Base-by-base conservation (phyloP, 2,888 invertebrate genomes). In the Nipponacmea schrenckii region DNA sequence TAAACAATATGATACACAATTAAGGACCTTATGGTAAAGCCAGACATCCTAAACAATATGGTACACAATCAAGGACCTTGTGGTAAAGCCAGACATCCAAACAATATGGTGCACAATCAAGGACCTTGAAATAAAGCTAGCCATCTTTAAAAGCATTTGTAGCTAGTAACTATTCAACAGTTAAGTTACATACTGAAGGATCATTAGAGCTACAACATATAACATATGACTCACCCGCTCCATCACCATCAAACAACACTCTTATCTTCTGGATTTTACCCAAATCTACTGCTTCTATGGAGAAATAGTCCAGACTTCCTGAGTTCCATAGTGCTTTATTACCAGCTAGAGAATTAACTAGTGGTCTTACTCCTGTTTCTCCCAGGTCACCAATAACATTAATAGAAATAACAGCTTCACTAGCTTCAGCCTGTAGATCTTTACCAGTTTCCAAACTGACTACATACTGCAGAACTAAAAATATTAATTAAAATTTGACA, bases 221-320 rank as follows among this genome's bases (percentile, higher is more conserved):
- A 31, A 31, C 24, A 56, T 4, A 7, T 45, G 17, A 67, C 70
- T 65, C 44, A 77, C 81, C 80, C 73, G 67, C 67, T 17, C 80
- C 84, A 31, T 78, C 75, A 17, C 83, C 83, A 68, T 85, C 85
- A 72, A 85, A 85, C 46, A 82, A 78, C 24, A 89, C 75, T 68
- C 83, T 77, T 26, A 87, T 75, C 63, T 79, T 81, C 68, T 82
- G 79, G 14, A 88, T 39, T 12, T 76, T 77, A 4, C 87, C 88
- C 7, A 88, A 82, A 68, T 82, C 81, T 31, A 87, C 86, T 8
- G 86, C 86, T 71, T 87, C 86, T 50, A 88, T n/a, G 20, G 83
- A 76, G 72, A 85, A 88, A 45, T 80, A 79, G 68, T 88, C 88
- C 56, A 81, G 77, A 76, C 87, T 80, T 15, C 82, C 82, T 20